These are phyloP conservation scores for Mesochorus sp. DNA, from an alignment of 2,888 invertebrate genomes.

Conservation along the genomic window DNA sequence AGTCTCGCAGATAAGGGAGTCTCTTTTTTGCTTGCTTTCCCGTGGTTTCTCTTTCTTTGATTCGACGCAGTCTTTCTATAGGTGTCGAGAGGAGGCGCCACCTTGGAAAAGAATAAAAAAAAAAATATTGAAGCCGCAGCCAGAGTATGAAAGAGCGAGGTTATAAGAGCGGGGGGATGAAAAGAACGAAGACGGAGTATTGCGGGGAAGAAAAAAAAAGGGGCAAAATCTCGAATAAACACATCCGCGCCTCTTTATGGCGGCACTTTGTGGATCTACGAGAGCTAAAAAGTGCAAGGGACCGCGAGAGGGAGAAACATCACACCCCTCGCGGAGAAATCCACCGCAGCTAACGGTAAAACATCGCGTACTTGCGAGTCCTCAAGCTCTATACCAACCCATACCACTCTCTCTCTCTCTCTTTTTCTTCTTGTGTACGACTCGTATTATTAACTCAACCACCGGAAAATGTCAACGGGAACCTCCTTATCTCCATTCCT, in stretches of 20 bases:
- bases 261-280: slow-evolving; percentile 75
- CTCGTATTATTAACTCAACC: slow-evolving; percentile 81
- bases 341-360: slow-evolving; percentile 31
- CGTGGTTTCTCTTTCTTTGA: slow-evolving; percentile 35
- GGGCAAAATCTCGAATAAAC: slow-evolving; percentile 81
- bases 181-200: slow-evolving; percentile 62
- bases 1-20: slow-evolving; percentile 69
- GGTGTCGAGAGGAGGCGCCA: slow-evolving; percentile 56
- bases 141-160: slow-evolving; percentile 46
- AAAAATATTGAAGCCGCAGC: slow-evolving; percentile 45
- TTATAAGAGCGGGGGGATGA: slow-evolving; percentile 52
- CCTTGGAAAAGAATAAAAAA: slow-evolving; percentile 54
- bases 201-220: slow-evolving; percentile 72
- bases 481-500: slow-evolving; percentile 74
- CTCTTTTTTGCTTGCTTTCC: slow-evolving; percentile 46
- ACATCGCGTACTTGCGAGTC: slow-evolving; percentile 29
- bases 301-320: neutral
- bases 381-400: slow-evolving; percentile 29
- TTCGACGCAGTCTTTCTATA: slow-evolving; percentile 24
- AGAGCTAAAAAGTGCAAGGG: slow-evolving; percentile 42
- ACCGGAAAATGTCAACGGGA: slow-evolving; percentile 81
- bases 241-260: slow-evolving; percentile 80
- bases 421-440: slow-evolving; percentile 73
- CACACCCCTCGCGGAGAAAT: slow-evolving; percentile 53
- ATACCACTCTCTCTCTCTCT: slow-evolving; percentile 50